Base-by-base conservation (phyloP, 2,113 vertebrate genomes). In the Poeciliopsis occidentalis region DNA sequence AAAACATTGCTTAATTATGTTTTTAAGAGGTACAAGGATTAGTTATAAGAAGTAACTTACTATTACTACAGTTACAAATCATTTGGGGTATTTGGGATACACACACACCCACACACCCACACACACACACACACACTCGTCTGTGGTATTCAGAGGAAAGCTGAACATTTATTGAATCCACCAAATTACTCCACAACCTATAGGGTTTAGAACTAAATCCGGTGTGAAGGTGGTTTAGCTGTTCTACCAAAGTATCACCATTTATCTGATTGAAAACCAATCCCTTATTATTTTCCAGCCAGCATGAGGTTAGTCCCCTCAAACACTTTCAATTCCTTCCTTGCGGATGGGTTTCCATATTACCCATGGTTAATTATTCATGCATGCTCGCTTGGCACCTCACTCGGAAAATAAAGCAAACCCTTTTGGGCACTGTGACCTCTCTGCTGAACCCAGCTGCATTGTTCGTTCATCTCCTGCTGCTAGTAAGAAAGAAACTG, bases 281-380 rank as follows among this genome's bases (percentile, higher is more conserved):
- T 85, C 75, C 78, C 70, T 76, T 69, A 79, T 75, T 68, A 83
- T 86, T 75, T 83, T 84, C 51, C 60, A 64, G 69, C 54, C 57
- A 47, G 60, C 8, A 69, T 84, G 83, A 79, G 30, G 69, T 86
- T 70, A 67, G 77, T 26, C 39, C 74, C 54, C 37, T n/a, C 26
- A 67, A 81, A 75, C 72, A 70, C 70, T 76, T 79, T 84, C 75
- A 76, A 77, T 87, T 91, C 83, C 89, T 89, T 76, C 72, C 83
- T 63, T 51, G 77, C 44, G 64, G 87, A 86, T 88, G 75, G 89
- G 91, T 89, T 92, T 94, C 91, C 90, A 93, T 92, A 94, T 92
- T 92, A 91, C 90, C 72, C 31, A 37, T 31, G 4, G 22, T 94
- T 88, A 91, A 94, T 93, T 92, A 94, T 94, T 93, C 75, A 94